Conservation (phyloP, 2,113 vertebrate genomes). For the Montifringilla adamsi region DNA sequence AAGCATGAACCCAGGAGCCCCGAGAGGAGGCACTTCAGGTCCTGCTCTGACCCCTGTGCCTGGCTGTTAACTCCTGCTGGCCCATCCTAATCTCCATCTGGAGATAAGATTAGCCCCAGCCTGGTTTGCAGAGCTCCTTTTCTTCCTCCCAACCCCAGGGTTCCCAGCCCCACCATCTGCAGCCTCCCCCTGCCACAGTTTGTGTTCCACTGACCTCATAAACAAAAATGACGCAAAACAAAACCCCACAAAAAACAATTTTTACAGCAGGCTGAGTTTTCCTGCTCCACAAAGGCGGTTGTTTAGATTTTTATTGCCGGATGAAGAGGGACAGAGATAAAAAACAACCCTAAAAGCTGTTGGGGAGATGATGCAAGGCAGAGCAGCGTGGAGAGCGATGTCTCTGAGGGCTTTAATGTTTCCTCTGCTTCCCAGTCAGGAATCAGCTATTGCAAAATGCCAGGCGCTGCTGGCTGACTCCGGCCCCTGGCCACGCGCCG, state of each 20-base stretch:
- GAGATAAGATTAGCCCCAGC: not conserved
- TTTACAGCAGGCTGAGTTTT: not conserved
- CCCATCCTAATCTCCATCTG: not conserved
- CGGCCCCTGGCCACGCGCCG: not conserved
- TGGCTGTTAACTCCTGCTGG: constrained; percentile 30
- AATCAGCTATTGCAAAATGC: not conserved
- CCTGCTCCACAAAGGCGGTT: not conserved
- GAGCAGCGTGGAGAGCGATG: not conserved
- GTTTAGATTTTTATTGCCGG: not conserved
- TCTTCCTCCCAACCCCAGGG: not conserved
- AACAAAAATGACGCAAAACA: not conserved
- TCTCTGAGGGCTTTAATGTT: not conserved
- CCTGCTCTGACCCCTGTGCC: not conserved
- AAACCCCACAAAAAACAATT: not conserved
- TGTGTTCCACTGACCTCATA: not conserved
- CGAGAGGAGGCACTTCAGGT: constrained; percentile 8
- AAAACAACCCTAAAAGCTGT: not conserved
- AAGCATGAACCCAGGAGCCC: not conserved
- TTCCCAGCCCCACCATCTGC: not conserved
- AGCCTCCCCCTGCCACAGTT: not conserved
- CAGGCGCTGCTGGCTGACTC: not conserved
- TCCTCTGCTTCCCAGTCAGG: not conserved
- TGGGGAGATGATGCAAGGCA: not conserved
- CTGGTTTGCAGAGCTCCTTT: not conserved
- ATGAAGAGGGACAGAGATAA: not conserved